Conservation (phyloP, 2,888 invertebrate genomes). For the Priapulus caudatus region DNA sequence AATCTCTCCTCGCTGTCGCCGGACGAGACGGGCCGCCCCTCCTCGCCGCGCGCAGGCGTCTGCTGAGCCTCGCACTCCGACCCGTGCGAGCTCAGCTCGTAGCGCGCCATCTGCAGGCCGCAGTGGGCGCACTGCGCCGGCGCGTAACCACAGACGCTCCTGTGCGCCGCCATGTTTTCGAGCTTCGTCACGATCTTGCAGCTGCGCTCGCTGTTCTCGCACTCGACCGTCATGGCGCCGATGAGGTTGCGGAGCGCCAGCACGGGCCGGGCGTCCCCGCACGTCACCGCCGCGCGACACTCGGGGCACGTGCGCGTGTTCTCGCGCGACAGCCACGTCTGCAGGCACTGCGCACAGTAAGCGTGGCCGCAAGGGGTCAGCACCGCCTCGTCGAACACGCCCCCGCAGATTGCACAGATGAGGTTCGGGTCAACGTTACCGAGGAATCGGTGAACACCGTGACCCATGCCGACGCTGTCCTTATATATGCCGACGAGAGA, state of each 20-base stretch:
- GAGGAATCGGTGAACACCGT: constrained; percentile 27
- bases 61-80: constrained; percentile 28
- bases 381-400: constrained; percentile 32
- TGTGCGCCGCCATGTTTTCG: constrained; percentile 26
- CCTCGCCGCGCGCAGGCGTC: constrained; percentile 22
- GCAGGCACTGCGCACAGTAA: constrained; percentile 31
- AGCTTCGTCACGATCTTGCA: constrained; percentile 28
- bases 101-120: constrained; percentile 23
- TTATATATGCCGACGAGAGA: too few species aligned
- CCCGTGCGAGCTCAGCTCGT: constrained; percentile 30
- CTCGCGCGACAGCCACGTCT: constrained; percentile 31
- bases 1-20: constrained; percentile 15
- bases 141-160: constrained; percentile 25
- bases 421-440: constrained; percentile 31
- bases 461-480: constrained; percentile 28
- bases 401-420: constrained; percentile 33
- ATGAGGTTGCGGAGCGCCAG: constrained; percentile 32
- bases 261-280: constrained; percentile 26
- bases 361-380: constrained; percentile 35
- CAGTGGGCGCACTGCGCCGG: constrained; percentile 33
- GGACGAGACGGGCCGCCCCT: constrained; percentile 4
- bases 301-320: constrained; percentile 30
- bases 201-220: constrained; percentile 26
- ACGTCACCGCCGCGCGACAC: constrained; percentile 24
- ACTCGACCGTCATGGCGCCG: constrained; percentile 28